Evolutionary conservation across 2,888 invertebrate species (phyloP).

Genomic region (Cataglyphis livida): DNA sequence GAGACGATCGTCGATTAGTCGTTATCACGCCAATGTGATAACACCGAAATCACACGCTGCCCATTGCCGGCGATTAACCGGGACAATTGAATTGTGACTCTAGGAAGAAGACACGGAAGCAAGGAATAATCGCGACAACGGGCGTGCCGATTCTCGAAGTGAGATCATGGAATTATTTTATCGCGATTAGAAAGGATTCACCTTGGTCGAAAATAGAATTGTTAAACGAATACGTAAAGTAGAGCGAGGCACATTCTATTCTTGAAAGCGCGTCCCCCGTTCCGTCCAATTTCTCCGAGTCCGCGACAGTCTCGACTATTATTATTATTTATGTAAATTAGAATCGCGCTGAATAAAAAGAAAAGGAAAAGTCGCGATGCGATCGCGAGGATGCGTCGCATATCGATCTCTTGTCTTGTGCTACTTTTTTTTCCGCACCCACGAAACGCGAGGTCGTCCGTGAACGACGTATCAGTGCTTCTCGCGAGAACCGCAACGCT

Average conservation of each 20-base stretch:
- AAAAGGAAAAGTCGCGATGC: not conserved
- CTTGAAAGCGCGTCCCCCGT: conserved; percentile 25
- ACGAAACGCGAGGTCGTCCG: not conserved
- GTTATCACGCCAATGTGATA: conserved; percentile 24
- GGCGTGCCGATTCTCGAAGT: not conserved
- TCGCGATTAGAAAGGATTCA: conserved; percentile 47
- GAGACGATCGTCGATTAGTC: not conserved
- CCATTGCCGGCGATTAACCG: conserved; percentile 3
- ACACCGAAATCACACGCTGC: not conserved
- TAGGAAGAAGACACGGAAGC: not conserved
- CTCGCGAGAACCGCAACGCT: not conserved
- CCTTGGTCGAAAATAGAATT: not conserved
- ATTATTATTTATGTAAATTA: conserved; percentile 52
- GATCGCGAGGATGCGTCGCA: conserved; percentile 9
- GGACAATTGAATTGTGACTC: not conserved
- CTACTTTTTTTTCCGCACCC: not conserved
- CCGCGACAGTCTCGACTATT: conserved; percentile 3
- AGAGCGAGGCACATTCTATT: not conserved
- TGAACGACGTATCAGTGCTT: not conserved
- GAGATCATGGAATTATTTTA: conserved; percentile 25
- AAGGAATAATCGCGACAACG: conserved; percentile 30
- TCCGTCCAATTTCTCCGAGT: conserved; percentile 31
- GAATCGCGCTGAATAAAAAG: conserved; percentile 14
- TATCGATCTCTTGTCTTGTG: conserved; percentile 22
- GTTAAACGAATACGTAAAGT: not conserved